These are phyloP conservation scores for Papilio helenus DNA, from an alignment of 1,140 invertebrate species.

Conservation along the genomic window DNA sequence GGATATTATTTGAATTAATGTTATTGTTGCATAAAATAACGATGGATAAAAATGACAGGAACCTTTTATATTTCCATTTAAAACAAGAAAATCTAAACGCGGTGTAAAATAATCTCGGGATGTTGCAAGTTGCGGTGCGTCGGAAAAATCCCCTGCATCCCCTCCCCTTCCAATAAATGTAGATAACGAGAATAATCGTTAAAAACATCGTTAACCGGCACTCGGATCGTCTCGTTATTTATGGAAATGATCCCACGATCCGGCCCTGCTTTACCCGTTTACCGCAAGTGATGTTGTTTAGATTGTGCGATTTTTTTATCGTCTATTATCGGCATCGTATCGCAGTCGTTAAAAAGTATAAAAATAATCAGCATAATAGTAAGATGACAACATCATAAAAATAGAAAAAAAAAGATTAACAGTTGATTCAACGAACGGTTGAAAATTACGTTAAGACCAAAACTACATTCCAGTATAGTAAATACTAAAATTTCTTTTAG, in stretches of 20 bases:
- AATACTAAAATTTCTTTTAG: no score
- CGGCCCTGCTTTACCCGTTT: conserved; percentile 9
- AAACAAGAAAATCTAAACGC: conserved; percentile 4
- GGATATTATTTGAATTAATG: neutral
- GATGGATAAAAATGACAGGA: neutral
- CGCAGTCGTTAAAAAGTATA: neutral
- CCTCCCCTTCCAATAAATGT: conserved; percentile 19
- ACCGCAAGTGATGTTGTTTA: neutral
- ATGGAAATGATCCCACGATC: conserved; percentile 37
- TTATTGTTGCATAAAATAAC: neutral
- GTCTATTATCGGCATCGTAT: conserved; percentile 13
- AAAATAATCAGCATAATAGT: neutral
- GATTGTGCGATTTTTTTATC: neutral
- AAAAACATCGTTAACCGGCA: conserved; percentile 37
- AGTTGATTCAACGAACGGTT: no score
- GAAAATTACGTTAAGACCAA: no score
- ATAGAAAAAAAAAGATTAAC: no score
- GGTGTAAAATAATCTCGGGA: conserved; percentile 8
- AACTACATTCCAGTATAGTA: no score
- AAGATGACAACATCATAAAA: no score
- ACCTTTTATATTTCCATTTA: neutral
- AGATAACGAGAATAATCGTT: conserved; percentile 36
- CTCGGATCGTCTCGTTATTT: conserved; percentile 40
- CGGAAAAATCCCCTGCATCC: conserved; percentile 7
- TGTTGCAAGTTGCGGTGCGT: neutral